phyloP scores from a whole-genome alignment of 2,888 invertebrate species.

The Limnephilus lunatus region DNA sequence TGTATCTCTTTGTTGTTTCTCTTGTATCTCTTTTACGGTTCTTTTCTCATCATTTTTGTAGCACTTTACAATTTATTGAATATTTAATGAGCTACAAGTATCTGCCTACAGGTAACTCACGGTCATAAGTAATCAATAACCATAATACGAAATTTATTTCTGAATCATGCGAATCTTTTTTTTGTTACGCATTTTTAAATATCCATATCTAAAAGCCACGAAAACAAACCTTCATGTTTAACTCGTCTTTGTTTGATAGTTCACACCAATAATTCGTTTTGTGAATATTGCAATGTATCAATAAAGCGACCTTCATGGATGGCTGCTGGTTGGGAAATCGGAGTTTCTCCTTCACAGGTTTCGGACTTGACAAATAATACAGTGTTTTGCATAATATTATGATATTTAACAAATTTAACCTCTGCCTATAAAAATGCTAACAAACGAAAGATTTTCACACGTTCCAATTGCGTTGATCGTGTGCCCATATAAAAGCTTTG shows the following conservation, averaged over 20 bases:
- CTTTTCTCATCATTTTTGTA: neutral
- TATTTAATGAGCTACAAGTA: neutral
- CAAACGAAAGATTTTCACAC: conserved; percentile 33
- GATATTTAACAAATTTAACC: conserved; percentile 8
- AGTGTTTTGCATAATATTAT: conserved; percentile 29
- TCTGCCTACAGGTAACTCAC: no score
- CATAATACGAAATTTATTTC: neutral
- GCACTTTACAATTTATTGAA: neutral
- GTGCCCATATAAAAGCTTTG: neutral
- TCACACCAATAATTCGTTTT: conserved; percentile 3
- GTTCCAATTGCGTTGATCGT: conserved; percentile 26
- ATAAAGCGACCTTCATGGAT: conserved; percentile 25
- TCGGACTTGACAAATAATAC: conserved; percentile 36
- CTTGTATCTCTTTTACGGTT: neutral
- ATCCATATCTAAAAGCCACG: neutral
- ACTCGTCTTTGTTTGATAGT: conserved; percentile 1
- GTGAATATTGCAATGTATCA: conserved; percentile 11
- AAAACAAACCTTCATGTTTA: neutral
- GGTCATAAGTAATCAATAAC: neutral
- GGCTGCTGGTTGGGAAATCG: conserved; percentile 14
- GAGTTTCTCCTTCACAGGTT: conserved; percentile 33
- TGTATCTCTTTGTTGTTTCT: no score
- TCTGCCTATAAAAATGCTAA: conserved; percentile 8
- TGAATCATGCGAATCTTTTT: neutral
- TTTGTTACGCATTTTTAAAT: neutral